Evolutionary conservation across 2,797 vertebrate species (phyloP), one percentile per base, ranked within the genome.

Genomic region (Chromobotia macracanthus): DNA sequence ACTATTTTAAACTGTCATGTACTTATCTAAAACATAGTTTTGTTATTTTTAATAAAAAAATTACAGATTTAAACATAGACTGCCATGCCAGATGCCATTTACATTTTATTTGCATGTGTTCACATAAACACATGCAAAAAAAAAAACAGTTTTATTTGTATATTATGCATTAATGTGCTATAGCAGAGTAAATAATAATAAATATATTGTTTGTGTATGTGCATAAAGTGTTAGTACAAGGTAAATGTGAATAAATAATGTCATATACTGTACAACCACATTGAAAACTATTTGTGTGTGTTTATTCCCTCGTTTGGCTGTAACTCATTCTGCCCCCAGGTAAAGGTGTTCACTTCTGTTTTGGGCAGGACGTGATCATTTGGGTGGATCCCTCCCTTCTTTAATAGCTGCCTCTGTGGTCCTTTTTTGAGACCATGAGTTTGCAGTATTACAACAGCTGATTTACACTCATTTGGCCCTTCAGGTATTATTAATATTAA

Each of bases 331-430:
- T 79, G 28, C 63, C 21, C 56, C 51, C 48, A 18, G 55, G 63
- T 68, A 31, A 51, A 74, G 12, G 31, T 46, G 21, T 65, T 12
- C 2, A 46, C 28, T 72, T 51, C 50, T 41, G 66, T 55, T 74
- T 25, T 70, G n/a, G 80, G 80, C 23, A 3, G 48, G 48, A 60
- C 15, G 1, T 55, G 48, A 51, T 69, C 48, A 46, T 71, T 67
- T 78, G 23, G 41, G 35, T 56, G 63, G 70, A 63, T 69, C 74
- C 69, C 61, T 61, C 80, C 50, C 66, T 53, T 12, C 55, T 60
- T 64, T 66, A 61, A 78, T 55, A 60, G 55, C 53, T 53, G 41
- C 16, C 75, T 69, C 46, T 60, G 23, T 53, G 35, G 35, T 38
- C 35, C 5, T 60, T 56, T 63, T 61, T 68, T 41, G 21, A 75